phyloP scores from a whole-genome alignment of 2,797 vertebrate genomes.

The Oceanodroma leucorhoa region DNA sequence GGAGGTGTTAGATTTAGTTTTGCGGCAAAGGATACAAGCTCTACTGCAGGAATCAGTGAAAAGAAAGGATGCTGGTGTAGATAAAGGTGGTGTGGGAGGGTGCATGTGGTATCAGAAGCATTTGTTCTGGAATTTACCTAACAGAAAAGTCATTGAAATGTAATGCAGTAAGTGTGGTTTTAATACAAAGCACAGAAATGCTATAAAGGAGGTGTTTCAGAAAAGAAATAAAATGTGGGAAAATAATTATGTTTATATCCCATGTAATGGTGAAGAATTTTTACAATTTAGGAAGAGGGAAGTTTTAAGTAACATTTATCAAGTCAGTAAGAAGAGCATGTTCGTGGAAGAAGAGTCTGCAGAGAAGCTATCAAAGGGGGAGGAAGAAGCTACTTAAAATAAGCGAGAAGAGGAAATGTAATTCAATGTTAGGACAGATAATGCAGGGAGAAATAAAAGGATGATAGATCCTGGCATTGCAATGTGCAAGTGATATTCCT shows the following conservation, averaged over 20 bases:
- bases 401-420: constrained; percentile 21
- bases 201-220: neutral
- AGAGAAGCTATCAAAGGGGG: neutral
- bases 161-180: neutral
- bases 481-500: neutral
- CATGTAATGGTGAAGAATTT: neutral
- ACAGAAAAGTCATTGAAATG: neutral
- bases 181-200: neutral
- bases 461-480: neutral
- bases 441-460: neutral
- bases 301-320: neutral
- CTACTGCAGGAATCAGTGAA: neutral
- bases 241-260: neutral
- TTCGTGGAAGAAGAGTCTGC: neutral
- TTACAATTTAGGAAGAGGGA: neutral
- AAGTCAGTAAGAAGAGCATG: neutral
- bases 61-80: neutral
- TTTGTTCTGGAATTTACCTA: constrained; percentile 11
- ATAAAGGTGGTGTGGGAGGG: constrained; percentile 28
- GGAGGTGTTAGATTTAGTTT: neutral
- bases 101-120: constrained; percentile 12
- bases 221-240: neutral
- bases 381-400: constrained; percentile 27
- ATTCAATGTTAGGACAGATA: neutral
- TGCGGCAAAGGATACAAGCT: neutral